Evolutionary conservation across 2,888 invertebrate species (phyloP).

Genomic region (Mythimna loreyi): DNA sequence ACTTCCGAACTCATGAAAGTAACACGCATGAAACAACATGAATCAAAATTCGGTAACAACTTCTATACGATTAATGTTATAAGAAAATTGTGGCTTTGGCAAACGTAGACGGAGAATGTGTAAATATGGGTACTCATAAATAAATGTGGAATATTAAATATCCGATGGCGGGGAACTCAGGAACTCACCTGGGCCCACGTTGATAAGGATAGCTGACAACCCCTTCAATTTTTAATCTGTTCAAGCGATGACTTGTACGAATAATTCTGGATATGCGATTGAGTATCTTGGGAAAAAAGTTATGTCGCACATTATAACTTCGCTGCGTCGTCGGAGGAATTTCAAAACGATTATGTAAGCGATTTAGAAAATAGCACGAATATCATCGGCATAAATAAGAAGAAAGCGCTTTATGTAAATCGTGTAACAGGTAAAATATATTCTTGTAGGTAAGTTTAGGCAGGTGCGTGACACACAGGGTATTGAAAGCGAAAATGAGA

Average conservation of each 20-base stretch:
- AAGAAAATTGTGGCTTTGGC: conserved; percentile 69
- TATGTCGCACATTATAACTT: conserved; percentile 43
- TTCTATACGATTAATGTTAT: conserved; percentile 79
- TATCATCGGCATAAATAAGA: conserved; percentile 58
- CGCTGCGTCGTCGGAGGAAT: conserved; percentile 30
- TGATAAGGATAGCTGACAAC: conserved; percentile 70
- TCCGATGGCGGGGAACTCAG: conserved; percentile 74
- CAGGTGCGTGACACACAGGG: conserved; percentile 69
- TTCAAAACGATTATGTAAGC: conserved; percentile 53
- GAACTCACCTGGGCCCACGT: conserved; percentile 74
- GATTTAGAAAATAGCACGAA: conserved; percentile 61
- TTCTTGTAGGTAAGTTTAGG: conserved; percentile 68
- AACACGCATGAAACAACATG: conserved; percentile 76
- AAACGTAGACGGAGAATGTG: conserved; percentile 69
- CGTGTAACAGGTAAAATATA: conserved; percentile 56
- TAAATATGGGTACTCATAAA: conserved; percentile 73
- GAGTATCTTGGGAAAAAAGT: conserved; percentile 48
- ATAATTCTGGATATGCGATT: conserved; percentile 56
- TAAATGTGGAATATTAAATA: conserved; percentile 79
- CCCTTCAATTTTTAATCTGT: conserved; percentile 72
- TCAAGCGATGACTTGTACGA: conserved; percentile 43
- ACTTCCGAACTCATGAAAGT: conserved; percentile 79
- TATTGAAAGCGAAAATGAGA: conserved; percentile 83
- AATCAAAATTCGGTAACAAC: conserved; percentile 76
- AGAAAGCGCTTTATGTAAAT: conserved; percentile 63